These are phyloP conservation scores for Melanostigma gelatinosum DNA, from an alignment of 2,113 vertebrate genomes.

Conservation along the genomic window DNA sequence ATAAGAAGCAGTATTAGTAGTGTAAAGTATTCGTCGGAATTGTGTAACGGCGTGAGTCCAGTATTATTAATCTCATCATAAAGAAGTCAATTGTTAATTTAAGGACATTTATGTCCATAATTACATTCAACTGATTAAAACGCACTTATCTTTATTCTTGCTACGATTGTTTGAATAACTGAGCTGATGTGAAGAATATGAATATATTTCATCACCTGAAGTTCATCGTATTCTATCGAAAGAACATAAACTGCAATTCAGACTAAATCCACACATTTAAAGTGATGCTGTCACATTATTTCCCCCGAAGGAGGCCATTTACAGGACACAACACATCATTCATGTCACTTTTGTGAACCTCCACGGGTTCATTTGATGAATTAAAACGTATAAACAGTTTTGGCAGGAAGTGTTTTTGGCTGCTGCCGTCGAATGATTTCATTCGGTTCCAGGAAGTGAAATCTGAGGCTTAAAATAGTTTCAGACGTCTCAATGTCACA, in stretches of 20 bases:
- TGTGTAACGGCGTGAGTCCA: too few relatives aligned
- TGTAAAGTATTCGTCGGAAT: too few relatives aligned
- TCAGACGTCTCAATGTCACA: conserved; percentile 67
- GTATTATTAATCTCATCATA: too few relatives aligned
- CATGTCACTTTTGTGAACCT: neutral
- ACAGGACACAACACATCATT: neutral
- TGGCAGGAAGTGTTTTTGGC: conserved; percentile 50
- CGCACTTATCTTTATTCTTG: too few relatives aligned
- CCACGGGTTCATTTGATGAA: conserved; percentile 24
- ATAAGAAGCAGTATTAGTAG: too few relatives aligned
- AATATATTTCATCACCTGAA: neutral
- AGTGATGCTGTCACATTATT: neutral
- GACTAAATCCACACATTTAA: neutral
- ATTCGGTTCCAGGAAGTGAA: conserved; percentile 62
- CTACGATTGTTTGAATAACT: neutral
- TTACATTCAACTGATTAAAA: too few relatives aligned
- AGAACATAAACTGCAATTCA: neutral
- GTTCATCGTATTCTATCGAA: neutral
- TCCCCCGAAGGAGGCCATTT: neutral
- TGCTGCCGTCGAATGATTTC: conserved; percentile 24
- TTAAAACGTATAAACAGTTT: conserved; percentile 50
- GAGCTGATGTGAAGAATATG: neutral
- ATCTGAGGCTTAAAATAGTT: conserved; percentile 48
- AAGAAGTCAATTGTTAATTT: too few relatives aligned
- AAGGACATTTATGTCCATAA: too few relatives aligned